A percentile compares a stretch with the other conserved stretches of the same genome.
These are phyloP conservation scores for Epinotia nisella DNA, from an alignment of 2,888 invertebrate species.

Conservation along the genomic window DNA sequence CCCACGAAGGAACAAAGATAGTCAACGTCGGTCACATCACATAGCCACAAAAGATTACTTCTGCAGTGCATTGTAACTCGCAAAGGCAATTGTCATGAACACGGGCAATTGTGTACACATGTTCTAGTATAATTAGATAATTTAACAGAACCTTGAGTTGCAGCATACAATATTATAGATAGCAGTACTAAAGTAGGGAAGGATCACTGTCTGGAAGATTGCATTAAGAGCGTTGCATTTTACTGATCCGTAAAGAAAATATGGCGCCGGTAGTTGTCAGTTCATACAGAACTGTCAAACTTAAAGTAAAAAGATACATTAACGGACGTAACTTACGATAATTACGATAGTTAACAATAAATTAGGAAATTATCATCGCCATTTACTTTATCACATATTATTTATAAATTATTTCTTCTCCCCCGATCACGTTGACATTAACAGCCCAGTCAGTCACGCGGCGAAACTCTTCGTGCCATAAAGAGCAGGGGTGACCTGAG, in stretches of 20 bases:
- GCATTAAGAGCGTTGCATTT: too few relatives aligned
- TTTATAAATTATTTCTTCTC: constrained; percentile 7
- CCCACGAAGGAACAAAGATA: constrained; percentile 35
- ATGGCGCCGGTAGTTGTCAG: too few relatives aligned
- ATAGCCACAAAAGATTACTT: constrained; percentile 14
- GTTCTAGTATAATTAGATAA: constrained; percentile 10
- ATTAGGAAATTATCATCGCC: neutral
- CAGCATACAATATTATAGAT: neutral
- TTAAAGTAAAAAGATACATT: too few relatives aligned
- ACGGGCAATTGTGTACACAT: constrained; percentile 19
- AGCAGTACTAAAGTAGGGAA: neutral
- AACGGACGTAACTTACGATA: too few relatives aligned
- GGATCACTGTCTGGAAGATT: too few relatives aligned
- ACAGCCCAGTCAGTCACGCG: constrained; percentile 1
- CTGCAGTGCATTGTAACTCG: constrained; percentile 12
- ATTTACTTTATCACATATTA: neutral
- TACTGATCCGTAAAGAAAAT: too few relatives aligned
- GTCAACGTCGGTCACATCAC: constrained; percentile 5
- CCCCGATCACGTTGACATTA: neutral
- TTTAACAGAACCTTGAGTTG: constrained; percentile 2
- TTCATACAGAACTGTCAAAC: too few relatives aligned
- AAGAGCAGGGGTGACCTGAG: neutral
- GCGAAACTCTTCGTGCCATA: constrained; percentile 8
- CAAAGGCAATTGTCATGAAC: constrained; percentile 19
- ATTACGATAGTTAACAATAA: too few relatives aligned